Evolutionary conservation across 2,888 invertebrate species (phyloP).

Genomic region (Clepsis dumicolana): DNA sequence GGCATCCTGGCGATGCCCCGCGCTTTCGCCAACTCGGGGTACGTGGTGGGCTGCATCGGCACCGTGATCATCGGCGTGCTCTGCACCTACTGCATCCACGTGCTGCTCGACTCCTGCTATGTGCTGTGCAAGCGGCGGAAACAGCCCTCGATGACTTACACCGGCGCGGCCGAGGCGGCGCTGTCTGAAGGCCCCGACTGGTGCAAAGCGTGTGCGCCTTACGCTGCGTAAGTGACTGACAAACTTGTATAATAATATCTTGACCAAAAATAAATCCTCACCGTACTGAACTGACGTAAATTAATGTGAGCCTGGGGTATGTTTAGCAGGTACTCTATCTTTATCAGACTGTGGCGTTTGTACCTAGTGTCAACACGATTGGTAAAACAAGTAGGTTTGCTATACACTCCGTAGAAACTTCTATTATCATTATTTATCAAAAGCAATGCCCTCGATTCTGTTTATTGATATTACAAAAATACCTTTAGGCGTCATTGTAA

Average conservation of each 20-base stretch:
- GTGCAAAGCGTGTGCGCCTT: constrained; percentile 87
- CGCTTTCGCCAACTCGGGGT: constrained; percentile 94
- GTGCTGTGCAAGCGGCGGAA: constrained; percentile 86
- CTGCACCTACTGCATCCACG: constrained; percentile 97
- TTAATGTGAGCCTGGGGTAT: no score
- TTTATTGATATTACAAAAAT: constrained; percentile 11
- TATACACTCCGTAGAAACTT: not conserved
- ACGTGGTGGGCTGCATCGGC: constrained; percentile 92
- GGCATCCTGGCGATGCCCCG: constrained; percentile 97
- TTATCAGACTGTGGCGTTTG: not conserved
- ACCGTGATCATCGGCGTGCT: constrained; percentile 94
- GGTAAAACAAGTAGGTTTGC: not conserved
- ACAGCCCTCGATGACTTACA: constrained; percentile 91
- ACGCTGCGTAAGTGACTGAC: constrained; percentile 87
- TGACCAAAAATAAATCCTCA: no score
- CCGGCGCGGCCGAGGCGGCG: constrained; percentile 92
- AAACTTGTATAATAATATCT: not conserved
- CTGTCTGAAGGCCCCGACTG: constrained; percentile 91
- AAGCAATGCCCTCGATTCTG: not conserved
- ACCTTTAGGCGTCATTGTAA: not conserved
- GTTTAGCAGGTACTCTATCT: not conserved
- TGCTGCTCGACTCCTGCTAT: constrained; percentile 91
- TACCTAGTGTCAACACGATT: not conserved
- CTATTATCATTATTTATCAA: constrained; percentile 15
- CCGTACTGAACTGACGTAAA: no score